Evolutionary conservation across 2,888 invertebrate genomes (phyloP).

Genomic region (Latheticus oryzae): DNA sequence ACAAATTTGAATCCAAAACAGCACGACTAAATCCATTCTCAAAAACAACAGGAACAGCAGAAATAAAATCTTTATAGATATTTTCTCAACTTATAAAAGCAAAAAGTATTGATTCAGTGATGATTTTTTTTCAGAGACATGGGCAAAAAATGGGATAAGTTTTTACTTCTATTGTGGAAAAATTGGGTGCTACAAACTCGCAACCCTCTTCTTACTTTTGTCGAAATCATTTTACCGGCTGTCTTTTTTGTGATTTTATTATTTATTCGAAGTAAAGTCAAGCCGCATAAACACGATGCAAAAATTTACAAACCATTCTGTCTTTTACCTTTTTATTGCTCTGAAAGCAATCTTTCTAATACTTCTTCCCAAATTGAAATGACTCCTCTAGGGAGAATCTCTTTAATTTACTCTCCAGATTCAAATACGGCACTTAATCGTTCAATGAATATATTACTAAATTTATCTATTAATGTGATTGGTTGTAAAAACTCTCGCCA

Average conservation of each 20-base stretch:
- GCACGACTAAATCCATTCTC: too few relatives aligned
- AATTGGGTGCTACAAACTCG: slow-evolving; percentile 83
- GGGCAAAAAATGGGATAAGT: slow-evolving; percentile 32
- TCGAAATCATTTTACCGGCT: slow-evolving; percentile 77
- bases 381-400: slow-evolving; percentile 2
- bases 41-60: too few relatives aligned
- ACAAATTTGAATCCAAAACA: too few relatives aligned
- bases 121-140: too few relatives aligned
- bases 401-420: slow-evolving; percentile 50
- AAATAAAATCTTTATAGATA: too few relatives aligned
- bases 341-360: too few relatives aligned
- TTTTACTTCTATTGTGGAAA: slow-evolving; percentile 72
- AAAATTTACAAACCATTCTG: slow-evolving; percentile 60
- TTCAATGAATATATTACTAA: slow-evolving; percentile 46
- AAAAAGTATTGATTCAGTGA: too few relatives aligned
- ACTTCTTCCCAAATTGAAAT: too few relatives aligned
- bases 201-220: slow-evolving; percentile 74
- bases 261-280: slow-evolving; percentile 75
- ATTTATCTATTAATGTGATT: slow-evolving; percentile 38
- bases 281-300: slow-evolving; percentile 66
- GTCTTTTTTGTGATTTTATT: slow-evolving; percentile 76
- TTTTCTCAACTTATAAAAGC: too few relatives aligned
- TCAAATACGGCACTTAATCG: slow-evolving; percentile 37
- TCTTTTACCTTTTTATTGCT: slow-evolving; percentile 10
- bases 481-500: slow-evolving; percentile 46